Percentiles rank a stretch among this genome's conserved stretches.
These are phyloP conservation scores for Zygothrica quintamaculata DNA, from an alignment of 2,888 invertebrate species.

Conservation along the genomic window DNA sequence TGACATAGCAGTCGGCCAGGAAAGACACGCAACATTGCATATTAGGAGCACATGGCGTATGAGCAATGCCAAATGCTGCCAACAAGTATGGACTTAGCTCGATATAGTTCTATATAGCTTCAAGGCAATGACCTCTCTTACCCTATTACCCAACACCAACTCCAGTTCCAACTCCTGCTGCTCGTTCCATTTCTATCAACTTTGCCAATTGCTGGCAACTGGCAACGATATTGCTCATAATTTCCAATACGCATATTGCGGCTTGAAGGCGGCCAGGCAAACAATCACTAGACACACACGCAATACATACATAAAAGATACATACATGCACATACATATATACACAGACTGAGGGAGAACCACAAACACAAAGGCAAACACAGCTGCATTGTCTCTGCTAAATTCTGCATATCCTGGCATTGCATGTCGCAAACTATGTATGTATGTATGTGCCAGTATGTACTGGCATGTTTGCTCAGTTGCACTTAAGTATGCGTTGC, in stretches of 20 bases:
- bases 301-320: no score
- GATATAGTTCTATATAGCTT: slow-evolving; percentile 2
- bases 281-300: slow-evolving; percentile 30
- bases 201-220: slow-evolving; percentile 37
- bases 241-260: slow-evolving; percentile 67
- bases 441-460: no score
- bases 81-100: slow-evolving; percentile 23
- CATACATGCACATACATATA: not conserved
- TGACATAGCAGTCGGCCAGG: slow-evolving; percentile 51
- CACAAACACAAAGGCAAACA: not conserved
- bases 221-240: slow-evolving; percentile 72
- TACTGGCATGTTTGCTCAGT: slow-evolving; percentile 39
- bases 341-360: slow-evolving; percentile 3
- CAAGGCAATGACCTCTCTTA: slow-evolving; percentile 5
- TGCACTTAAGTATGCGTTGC: slow-evolving; percentile 38
- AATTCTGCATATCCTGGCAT: slow-evolving; percentile 57
- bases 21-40: slow-evolving; percentile 77
- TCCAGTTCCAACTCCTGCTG: no score
- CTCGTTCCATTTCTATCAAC: no score
- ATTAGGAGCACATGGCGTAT: slow-evolving; percentile 75
- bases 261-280: slow-evolving; percentile 44
- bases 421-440: slow-evolving; percentile 35
- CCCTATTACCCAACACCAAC: slow-evolving; percentile 1
- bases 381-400: slow-evolving; percentile 48
- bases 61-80: slow-evolving; percentile 69